Conservation (phyloP, 2,888 invertebrate species). For the Schrankia costaestrigalis region DNA sequence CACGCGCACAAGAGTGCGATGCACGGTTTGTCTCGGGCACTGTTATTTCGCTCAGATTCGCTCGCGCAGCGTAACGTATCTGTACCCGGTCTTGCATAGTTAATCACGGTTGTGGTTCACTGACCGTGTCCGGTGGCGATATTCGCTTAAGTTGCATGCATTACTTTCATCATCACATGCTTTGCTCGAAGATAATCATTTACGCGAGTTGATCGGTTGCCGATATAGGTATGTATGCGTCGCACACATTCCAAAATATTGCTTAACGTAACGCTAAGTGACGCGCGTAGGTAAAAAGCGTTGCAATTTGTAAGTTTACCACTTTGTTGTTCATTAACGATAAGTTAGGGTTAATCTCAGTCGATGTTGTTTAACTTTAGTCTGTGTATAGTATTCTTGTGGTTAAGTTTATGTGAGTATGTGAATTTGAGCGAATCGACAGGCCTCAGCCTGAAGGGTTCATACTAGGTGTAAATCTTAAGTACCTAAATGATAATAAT, state of each 20-base stretch:
- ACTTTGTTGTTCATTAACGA: slow-evolving; percentile 79
- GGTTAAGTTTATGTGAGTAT: slow-evolving; percentile 69
- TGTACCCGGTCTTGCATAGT: slow-evolving; percentile 25
- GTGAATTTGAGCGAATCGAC: slow-evolving; percentile 78
- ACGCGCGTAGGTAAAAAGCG: slow-evolving; percentile 59
- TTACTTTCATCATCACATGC: slow-evolving; percentile 31
- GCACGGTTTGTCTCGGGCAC: slow-evolving; percentile 40
- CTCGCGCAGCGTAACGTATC: slow-evolving; percentile 45
- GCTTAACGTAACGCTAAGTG: slow-evolving; percentile 60
- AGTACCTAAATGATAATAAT: slow-evolving; percentile 67
- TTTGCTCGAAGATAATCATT: slow-evolving; percentile 34
- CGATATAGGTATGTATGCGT: slow-evolving; percentile 52
- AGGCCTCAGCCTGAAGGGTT: slow-evolving; percentile 67
- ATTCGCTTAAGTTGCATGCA: slow-evolving; percentile 24
- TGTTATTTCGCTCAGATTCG: slow-evolving; percentile 73
- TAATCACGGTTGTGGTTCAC: slow-evolving; percentile 8
- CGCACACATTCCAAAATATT: slow-evolving; percentile 78
- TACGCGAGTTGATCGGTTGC: slow-evolving; percentile 38
- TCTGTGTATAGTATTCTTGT: slow-evolving; percentile 77
- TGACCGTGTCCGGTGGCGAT: slow-evolving; percentile 11
- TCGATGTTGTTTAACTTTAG: slow-evolving; percentile 73
- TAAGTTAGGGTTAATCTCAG: slow-evolving; percentile 79
- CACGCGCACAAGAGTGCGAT: slow-evolving; percentile 19
- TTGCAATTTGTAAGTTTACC: slow-evolving; percentile 73
- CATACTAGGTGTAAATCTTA: slow-evolving; percentile 69